Conservation (phyloP, 2,113 vertebrate genomes). For the Acanthisitta chloris region DNA sequence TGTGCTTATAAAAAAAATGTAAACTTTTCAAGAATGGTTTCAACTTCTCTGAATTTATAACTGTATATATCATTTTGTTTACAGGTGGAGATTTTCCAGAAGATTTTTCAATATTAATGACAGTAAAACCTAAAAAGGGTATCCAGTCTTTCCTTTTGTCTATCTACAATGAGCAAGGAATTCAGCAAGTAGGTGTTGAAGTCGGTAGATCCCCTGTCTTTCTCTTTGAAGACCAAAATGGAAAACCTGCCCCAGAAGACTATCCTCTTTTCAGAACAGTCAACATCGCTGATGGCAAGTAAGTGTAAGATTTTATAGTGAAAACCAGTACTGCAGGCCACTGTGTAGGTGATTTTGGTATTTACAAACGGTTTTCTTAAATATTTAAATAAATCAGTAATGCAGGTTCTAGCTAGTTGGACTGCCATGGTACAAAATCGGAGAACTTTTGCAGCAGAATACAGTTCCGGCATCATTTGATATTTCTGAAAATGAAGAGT, state of each 20-base stretch:
- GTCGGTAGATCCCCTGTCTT: conserved; percentile 95
- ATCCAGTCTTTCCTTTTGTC: conserved; percentile 95
- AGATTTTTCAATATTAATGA: conserved; percentile 97
- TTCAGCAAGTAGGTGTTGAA: conserved; percentile 94
- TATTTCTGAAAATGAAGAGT: not conserved
- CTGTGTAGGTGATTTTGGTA: not conserved
- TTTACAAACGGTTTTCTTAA: not conserved
- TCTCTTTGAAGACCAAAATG: conserved; percentile 92
- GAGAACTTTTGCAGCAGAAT: not conserved
- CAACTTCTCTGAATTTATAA: not conserved
- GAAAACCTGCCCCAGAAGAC: conserved; percentile 90
- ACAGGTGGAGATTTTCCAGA: conserved; percentile 89
- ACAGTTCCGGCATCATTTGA: not conserved
- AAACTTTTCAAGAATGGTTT: not conserved
- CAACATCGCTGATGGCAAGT: conserved; percentile 96
- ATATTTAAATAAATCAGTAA: not conserved
- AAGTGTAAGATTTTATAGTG: conserved; percentile 63
- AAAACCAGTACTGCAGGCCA: not conserved
- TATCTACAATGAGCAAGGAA: conserved; percentile 89
- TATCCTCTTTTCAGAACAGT: conserved; percentile 91
- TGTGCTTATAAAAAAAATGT: not conserved
- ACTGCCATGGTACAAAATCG: not conserved
- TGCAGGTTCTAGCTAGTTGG: not conserved
- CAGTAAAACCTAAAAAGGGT: conserved; percentile 89
- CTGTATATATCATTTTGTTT: not conserved